Conservation (phyloP, 1,140 invertebrate species). For the Panagrolaimus sp. region DNA sequence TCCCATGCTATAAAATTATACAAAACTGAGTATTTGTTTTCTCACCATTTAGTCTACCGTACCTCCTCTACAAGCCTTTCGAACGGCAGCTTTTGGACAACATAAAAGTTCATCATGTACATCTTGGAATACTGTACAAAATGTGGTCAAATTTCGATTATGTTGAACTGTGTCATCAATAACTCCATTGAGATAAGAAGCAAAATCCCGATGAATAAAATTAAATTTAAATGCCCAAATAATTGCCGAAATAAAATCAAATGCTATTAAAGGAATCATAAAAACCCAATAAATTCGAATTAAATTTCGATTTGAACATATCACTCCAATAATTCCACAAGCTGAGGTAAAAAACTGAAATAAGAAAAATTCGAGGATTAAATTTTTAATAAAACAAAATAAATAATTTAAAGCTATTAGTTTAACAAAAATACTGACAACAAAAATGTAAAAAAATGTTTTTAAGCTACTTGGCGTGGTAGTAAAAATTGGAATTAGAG, state of each 20-base stretch:
- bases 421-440: no score
- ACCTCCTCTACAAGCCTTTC: constrained; percentile 11
- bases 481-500: no score
- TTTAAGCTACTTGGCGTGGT: no score
- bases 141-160: constrained; percentile 10
- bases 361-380: background rate
- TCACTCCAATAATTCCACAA: constrained; percentile 35
- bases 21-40: background rate
- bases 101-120: constrained; percentile 23
- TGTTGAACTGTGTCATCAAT: background rate
- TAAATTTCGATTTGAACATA: constrained; percentile 26
- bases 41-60: background rate
- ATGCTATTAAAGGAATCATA: constrained; percentile 27
- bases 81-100: constrained; percentile 18
- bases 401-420: background rate
- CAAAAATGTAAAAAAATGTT: no score
- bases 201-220: constrained; percentile 16
- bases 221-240: constrained; percentile 21
- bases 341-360: constrained; percentile 34
- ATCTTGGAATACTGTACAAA: constrained; percentile 27
- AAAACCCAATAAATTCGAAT: constrained; percentile 35
- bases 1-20: background rate
- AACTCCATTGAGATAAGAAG: background rate
- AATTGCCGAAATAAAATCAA: constrained; percentile 20
- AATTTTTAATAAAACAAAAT: background rate